Percentiles rank a stretch among this genome's conserved stretches.
phyloP scores from a whole-genome alignment of 2,113 vertebrate genomes.

The Steatornis caripensis region DNA sequence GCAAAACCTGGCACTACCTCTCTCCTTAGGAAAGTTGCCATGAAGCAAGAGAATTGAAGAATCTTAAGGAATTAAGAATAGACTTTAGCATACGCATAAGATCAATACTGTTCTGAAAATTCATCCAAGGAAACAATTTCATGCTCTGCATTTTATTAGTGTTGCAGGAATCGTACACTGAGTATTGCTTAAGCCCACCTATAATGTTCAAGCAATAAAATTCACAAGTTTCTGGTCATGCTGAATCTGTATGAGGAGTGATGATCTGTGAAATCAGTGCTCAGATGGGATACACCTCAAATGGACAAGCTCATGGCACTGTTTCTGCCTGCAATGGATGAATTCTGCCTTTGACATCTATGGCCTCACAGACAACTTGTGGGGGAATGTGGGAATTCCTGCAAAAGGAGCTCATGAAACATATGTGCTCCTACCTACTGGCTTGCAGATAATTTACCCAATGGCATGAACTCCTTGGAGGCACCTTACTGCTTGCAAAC shows the following conservation, averaged over 20 bases:
- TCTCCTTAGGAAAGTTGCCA: not conserved
- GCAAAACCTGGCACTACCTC: not conserved
- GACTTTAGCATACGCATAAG: not conserved
- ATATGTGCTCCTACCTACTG: not conserved
- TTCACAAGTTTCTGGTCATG: fast-evolving
- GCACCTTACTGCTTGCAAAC: not conserved
- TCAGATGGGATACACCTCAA: not conserved
- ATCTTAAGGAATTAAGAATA: not conserved
- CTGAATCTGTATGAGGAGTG: not conserved
- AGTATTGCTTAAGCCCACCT: not conserved
- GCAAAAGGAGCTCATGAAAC: not conserved
- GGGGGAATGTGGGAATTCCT: not conserved
- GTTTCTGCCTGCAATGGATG: not conserved
- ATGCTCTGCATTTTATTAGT: not conserved
- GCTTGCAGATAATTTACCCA: not conserved
- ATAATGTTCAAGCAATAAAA: not conserved
- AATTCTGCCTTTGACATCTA: not conserved
- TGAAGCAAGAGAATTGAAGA: not conserved
- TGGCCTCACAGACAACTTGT: not conserved
- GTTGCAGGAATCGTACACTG: not conserved
- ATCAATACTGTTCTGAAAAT: not conserved
- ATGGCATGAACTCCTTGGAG: not conserved
- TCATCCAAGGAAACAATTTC: not conserved
- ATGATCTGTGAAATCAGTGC: not conserved
- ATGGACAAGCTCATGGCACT: fast-evolving